A percentile compares a stretch with the other conserved stretches of the same genome.
Conservation (phyloP, 64 coral and sea anemone genomes). For the Trachythela sp. region DNA sequence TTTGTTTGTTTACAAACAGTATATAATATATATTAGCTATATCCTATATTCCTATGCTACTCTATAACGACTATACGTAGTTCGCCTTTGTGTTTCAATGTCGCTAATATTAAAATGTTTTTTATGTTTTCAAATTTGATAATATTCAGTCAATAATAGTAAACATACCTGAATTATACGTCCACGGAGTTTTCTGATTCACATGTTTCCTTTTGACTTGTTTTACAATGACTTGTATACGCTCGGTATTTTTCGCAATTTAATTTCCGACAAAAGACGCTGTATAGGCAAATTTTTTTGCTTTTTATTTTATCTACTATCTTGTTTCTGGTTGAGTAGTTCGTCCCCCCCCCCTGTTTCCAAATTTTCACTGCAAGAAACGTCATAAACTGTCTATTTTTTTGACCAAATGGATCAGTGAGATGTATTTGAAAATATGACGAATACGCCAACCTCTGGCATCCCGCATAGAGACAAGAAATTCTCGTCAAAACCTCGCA, state of each 20-base stretch:
- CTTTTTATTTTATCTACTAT: background rate
- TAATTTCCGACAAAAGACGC: conserved; percentile 7
- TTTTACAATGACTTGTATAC: background rate
- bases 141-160: too few species aligned
- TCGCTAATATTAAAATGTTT: too few species aligned
- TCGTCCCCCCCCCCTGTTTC: background rate
- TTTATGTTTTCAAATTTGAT: too few species aligned
- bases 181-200: background rate
- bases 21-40: too few species aligned
- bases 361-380: background rate
- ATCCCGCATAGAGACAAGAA: background rate
- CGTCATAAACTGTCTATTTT: background rate
- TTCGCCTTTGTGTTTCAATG: too few species aligned
- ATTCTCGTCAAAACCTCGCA: background rate
- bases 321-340: background rate
- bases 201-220: background rate
- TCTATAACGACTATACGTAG: too few species aligned
- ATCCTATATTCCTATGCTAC: too few species aligned
- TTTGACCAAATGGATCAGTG: background rate
- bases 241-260: background rate
- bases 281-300: background rate
- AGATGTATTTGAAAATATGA: background rate
- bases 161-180: too few species aligned
- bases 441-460: background rate
- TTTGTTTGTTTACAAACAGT: too few species aligned